These are phyloP conservation scores for Zosterops lateralis DNA, from an alignment of 2,113 vertebrate genomes.

Conservation along the genomic window DNA sequence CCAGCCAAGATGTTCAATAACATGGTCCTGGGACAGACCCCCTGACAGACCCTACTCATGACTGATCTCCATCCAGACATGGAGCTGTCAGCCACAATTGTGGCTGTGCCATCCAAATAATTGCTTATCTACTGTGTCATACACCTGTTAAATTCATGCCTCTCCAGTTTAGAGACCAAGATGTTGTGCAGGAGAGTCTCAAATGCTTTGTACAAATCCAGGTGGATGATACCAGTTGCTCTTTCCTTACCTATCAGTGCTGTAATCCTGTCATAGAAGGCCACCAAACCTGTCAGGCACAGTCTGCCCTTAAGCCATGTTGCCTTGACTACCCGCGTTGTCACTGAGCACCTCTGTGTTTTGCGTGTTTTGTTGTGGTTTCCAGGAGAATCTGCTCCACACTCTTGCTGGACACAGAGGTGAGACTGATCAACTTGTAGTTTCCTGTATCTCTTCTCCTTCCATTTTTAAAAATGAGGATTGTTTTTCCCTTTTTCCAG, in stretches of 20 bases:
- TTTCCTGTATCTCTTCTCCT: neutral
- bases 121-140: neutral
- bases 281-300: neutral
- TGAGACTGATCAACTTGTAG: neutral
- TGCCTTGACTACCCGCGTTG: neutral
- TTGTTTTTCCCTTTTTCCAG: neutral
- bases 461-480: neutral
- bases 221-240: neutral
- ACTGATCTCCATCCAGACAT: neutral
- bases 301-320: neutral
- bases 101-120: neutral
- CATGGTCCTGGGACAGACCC: neutral
- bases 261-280: neutral
- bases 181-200: neutral
- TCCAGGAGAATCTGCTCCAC: neutral
- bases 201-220: neutral
- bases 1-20: neutral
- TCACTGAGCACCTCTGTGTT: neutral
- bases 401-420: neutral
- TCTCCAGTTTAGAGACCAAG: neutral
- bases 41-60: accelerated
- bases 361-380: neutral
- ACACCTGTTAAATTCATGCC: neutral
- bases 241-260: neutral
- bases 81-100: neutral